Evolutionary conservation across 2,888 invertebrate species (phyloP), one percentile per base, ranked within the genome.

Genomic region (Protonemura montana): DNA sequence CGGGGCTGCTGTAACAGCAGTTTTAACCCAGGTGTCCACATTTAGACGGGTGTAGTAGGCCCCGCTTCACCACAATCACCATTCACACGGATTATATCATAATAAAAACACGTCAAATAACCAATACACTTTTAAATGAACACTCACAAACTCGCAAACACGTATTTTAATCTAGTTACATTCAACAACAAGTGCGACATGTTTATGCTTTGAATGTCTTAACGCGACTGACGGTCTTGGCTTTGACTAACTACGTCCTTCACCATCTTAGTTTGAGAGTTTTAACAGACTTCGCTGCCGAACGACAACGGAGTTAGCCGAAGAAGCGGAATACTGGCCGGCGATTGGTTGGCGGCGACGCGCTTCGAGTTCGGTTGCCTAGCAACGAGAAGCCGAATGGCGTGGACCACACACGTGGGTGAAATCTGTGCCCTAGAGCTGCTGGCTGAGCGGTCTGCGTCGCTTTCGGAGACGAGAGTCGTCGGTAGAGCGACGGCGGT

Each of bases 361-460:
- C 80, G 84, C 28, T 84, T 27, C 25, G 27, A 21, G 77, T 76
- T 76, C 35, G 85, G 87, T 87, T 87, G 87, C 87, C 77, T 59
- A 42, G 87, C 87, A 86, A 87, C 87, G 85, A 77, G 35, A 89
- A 76, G 86, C 86, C 87, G 86, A 78, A 78, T 76, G 86, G 35
- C 77, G 86, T 82, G 88, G 88, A 88, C 88, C 88, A 88, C 88
- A 87, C 88, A 88, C 86, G 88, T 86, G 86, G 35, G 82, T 42
- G 84, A 84, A 84, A 84, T 84, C 84, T 59, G 84, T 84, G 84
- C 84, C 84, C 84, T 76, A 59, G 76, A 42, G 84, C 81, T 59
- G 13, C 5, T 3, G 16, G 13, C 30, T n/a, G 29, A 59, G 84
- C 27, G 82, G 29, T 6, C 83, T 83, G 42, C 25, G 42, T 83